Percentiles rank a stretch among this genome's conserved stretches.
Conservation (phyloP, 2,113 vertebrate genomes). For the Nicator chloris region DNA sequence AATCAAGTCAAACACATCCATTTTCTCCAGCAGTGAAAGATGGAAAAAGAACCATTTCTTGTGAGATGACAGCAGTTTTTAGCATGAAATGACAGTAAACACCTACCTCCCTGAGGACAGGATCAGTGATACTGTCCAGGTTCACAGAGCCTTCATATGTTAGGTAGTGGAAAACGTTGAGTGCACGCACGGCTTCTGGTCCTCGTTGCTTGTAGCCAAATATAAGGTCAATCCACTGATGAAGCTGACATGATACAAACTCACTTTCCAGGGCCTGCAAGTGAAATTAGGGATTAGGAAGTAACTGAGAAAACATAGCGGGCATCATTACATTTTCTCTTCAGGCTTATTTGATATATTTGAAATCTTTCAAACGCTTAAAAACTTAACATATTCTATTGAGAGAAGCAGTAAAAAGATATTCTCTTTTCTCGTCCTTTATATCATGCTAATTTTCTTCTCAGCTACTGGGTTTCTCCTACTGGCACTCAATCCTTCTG, state of each 20-base stretch:
- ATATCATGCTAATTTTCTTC: background rate
- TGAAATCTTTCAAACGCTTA: background rate
- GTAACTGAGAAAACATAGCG: background rate
- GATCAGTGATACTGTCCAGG: conserved; percentile 90
- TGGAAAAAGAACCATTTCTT: background rate
- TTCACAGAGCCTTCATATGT: conserved; percentile 94
- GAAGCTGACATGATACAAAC: conserved; percentile 98
- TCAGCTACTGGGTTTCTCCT: background rate
- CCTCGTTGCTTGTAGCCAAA: conserved; percentile 99
- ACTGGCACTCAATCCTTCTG: accelerated
- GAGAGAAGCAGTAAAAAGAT: background rate
- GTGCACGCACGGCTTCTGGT: conserved; percentile 92
- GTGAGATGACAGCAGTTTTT: background rate
- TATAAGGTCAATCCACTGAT: conserved; percentile 99
- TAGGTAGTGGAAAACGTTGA: conserved; percentile 97
- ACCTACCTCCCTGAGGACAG: conserved; percentile 89
- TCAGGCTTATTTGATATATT: background rate
- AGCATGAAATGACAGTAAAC: background rate
- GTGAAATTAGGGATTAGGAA: conserved; percentile 32
- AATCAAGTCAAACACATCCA: background rate
- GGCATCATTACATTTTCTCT: background rate
- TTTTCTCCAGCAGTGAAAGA: background rate
- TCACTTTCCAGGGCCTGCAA: conserved; percentile 96
- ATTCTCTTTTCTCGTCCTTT: background rate
- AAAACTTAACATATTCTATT: background rate